Evolutionary conservation across 2,113 vertebrate species (phyloP).

Genomic region (Cyanoderma ruficeps): DNA sequence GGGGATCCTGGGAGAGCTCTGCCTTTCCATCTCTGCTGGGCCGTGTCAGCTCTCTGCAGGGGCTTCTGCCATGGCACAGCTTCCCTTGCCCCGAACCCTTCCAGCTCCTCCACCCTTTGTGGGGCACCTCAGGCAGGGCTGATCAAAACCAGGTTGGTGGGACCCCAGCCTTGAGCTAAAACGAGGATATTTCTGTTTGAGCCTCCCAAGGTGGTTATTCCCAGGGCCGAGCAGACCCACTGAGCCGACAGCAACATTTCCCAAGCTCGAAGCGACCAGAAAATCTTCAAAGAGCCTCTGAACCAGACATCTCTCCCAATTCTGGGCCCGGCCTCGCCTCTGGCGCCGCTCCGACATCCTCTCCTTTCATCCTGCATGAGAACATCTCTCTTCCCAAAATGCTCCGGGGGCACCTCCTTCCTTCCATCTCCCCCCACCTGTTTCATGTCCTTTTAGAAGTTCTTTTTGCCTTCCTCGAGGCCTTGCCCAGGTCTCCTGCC

Average conservation of each 20-base stretch:
- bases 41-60: fast-evolving
- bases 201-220: background rate
- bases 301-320: background rate
- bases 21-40: background rate
- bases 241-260: background rate
- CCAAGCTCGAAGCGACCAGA: background rate
- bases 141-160: background rate
- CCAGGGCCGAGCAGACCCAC: background rate
- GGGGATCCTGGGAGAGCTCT: background rate
- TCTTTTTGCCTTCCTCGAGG: background rate
- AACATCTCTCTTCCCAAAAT: background rate
- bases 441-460: background rate
- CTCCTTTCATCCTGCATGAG: background rate
- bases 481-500: background rate
- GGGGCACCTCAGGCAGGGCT: background rate
- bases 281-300: slow-evolving; percentile 43
- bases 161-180: background rate
- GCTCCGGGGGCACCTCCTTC: background rate
- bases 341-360: background rate
- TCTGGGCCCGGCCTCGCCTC: background rate
- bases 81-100: background rate
- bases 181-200: background rate
- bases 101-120: background rate
- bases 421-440: background rate
- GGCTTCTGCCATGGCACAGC: background rate